Base-by-base conservation (phyloP, 1,140 invertebrate species). In the Sarcophaga bullata region DNA sequence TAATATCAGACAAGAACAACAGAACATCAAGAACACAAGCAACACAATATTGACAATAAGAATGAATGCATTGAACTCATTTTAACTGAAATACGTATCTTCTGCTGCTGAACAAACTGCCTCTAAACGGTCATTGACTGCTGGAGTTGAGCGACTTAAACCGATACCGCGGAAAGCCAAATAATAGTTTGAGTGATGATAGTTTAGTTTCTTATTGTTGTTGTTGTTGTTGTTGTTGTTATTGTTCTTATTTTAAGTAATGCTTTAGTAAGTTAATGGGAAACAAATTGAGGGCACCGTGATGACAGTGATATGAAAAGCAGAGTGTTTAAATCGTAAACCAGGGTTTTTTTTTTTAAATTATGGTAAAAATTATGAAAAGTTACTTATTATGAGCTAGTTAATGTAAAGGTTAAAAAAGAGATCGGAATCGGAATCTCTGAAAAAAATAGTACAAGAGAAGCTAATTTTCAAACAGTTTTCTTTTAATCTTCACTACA, bases 101-200 rank as follows among this genome's bases (percentile, higher is more conserved):
- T 37, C 25, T 37, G 25, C 25, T 37, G 25, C 25, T 37, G 25
- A 1, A 37, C 25, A 2, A 37, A 4, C 3, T 58, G 54, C 15
- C 54, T 58, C 54, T 58, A n/a, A 37, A 68, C 62, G 62, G 62
- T 68, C 62, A 68, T 68, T 68, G 62, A 68, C 62, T 19, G 25
- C 25, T 19, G 62, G 62, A 68, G n/a, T 7, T 17, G n/a, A 8
- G 10, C 19, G 6, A 68, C 17, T 25, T 68, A 68, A 58, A 58
- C 15, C 13, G 7, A 58, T n/a, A 68, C 62, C 62, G 17, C 7
- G 19, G 62, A 68, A 68, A 68, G 17, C 62, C 62, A n/a, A 68
- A 25, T 68, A 68, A 17, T 58, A 58, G 54, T 58, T 58, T 58
- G 15, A 58, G 54, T 58, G 25, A 37, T 37, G 25, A 37, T 37